Evolutionary conservation across 1,140 invertebrate genomes (phyloP).

Genomic region (Cotesia vestalis): DNA sequence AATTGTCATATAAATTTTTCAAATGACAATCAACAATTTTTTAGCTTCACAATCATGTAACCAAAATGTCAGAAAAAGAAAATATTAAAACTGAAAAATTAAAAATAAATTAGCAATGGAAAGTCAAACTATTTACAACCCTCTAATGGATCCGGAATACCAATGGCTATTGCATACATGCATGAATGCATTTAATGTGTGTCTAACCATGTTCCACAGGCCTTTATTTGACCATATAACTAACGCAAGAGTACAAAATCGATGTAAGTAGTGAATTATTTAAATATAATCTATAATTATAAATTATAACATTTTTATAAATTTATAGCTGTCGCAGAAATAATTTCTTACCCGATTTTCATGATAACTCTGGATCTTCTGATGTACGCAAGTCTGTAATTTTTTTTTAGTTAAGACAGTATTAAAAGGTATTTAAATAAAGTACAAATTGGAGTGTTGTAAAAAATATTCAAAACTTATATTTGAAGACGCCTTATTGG

Average conservation of each 20-base stretch:
- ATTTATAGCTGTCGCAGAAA: conserved; percentile 40
- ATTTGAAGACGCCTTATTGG: conserved; percentile 55
- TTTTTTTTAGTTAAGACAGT: conserved; percentile 24
- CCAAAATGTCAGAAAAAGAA: too few species aligned
- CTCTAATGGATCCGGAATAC: neutral
- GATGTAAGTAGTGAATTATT: conserved; percentile 41
- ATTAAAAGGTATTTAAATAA: conserved; percentile 21
- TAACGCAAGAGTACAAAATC: conserved; percentile 31
- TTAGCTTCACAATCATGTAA: too few species aligned
- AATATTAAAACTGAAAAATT: conserved; percentile 1
- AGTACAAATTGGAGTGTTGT: conserved; percentile 46
- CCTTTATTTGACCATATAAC: conserved; percentile 48
- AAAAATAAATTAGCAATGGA: too few species aligned
- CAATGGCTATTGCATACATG: neutral
- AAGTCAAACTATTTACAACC: too few species aligned
- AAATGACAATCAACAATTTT: too few species aligned
- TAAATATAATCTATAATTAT: conserved; percentile 10
- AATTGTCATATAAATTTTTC: too few species aligned
- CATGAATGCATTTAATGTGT: conserved; percentile 7
- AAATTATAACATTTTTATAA: conserved; percentile 12
- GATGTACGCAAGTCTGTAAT: conserved; percentile 49
- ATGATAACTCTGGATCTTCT: conserved; percentile 49
- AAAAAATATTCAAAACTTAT: conserved; percentile 63
- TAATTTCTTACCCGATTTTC: conserved; percentile 48
- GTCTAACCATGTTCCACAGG: conserved; percentile 53